phyloP scores from a whole-genome alignment of 1,140 invertebrate species.

The Cotesia typhae region DNA sequence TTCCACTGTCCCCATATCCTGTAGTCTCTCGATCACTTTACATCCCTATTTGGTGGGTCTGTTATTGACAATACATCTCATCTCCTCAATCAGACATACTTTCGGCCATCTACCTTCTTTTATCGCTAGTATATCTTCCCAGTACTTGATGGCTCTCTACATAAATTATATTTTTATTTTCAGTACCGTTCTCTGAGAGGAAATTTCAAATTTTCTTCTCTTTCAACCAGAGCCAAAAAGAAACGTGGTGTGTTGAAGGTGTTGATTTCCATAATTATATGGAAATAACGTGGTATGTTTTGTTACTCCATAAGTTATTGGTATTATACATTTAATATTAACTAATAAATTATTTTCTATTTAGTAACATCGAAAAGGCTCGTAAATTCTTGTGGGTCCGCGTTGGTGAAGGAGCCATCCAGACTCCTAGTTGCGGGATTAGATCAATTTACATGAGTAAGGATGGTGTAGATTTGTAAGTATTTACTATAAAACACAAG shows the following conservation, averaged over 20 bases:
- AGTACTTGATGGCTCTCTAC: neutral
- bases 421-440: neutral
- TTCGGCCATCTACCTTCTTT: conserved; percentile 16
- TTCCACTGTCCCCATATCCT: neutral
- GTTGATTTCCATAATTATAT: too few species aligned
- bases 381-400: neutral
- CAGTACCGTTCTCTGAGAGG: too few species aligned
- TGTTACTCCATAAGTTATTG: too few species aligned
- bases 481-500: neutral
- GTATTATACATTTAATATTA: too few species aligned
- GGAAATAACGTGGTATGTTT: too few species aligned
- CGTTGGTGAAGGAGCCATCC: neutral
- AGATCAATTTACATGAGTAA: neutral
- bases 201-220: too few species aligned
- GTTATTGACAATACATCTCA: neutral
- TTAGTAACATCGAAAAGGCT: neutral
- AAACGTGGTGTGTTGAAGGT: too few species aligned
- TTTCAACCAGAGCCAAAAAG: too few species aligned
- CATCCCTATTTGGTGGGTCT: neutral
- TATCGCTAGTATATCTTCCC: neutral
- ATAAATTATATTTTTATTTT: too few species aligned
- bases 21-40: neutral
- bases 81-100: neutral
- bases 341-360: too few species aligned
- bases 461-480: neutral